Conservation (phyloP, 2,113 vertebrate genomes). For the Pseudorectes ferrugineus region DNA sequence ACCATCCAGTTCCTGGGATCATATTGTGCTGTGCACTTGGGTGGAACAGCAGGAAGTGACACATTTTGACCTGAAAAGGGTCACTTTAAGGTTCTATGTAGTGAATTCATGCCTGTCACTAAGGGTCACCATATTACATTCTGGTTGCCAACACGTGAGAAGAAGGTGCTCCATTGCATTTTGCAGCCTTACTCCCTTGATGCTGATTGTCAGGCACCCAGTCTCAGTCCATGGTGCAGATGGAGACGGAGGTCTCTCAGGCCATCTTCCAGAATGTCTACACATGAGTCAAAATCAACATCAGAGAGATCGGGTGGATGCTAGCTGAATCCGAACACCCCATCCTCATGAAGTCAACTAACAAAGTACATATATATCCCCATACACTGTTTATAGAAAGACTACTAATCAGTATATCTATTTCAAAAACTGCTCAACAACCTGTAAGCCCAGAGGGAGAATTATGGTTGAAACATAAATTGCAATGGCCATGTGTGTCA, state of each 20-base stretch:
- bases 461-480: not conserved
- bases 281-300: not conserved
- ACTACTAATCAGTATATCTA: not conserved
- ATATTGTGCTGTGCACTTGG: not conserved
- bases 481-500: not conserved
- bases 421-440: not conserved
- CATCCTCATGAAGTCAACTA: not conserved
- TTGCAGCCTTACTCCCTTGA: accelerated
- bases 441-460: not conserved
- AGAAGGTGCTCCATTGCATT: not conserved
- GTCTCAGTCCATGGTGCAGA: not conserved
- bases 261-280: not conserved
- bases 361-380: not conserved
- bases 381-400: not conserved
- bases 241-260: not conserved
- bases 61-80: not conserved
- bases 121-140: not conserved
- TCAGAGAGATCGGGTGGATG: not conserved
- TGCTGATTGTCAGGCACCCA: not conserved
- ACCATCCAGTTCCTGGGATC: not conserved
- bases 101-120: not conserved
- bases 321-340: not conserved
- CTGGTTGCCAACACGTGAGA: not conserved
- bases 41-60: not conserved
- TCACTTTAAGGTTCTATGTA: not conserved